Evolutionary conservation across 2,888 invertebrate species (phyloP), one percentile per base, ranked within the genome.

Genomic region (Athalia circularis): DNA sequence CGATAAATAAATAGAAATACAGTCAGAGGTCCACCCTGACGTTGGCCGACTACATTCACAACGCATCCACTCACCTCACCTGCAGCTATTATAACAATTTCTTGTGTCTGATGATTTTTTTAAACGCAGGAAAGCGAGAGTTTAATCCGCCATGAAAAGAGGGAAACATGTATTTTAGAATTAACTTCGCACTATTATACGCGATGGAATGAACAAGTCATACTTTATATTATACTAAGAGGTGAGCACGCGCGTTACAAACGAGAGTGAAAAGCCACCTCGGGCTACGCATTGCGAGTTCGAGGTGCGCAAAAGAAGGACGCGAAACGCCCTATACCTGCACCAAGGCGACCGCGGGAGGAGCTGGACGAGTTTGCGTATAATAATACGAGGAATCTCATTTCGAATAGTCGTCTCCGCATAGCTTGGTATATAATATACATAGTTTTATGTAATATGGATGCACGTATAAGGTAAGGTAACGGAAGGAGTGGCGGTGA

Each of bases 371-470:
- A 5, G 47, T 45, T 3, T 72, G 47, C 70, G 59, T 13, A 59
- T 29, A 29, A 29, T 29, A 29, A 29, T 29, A 29, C 29, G 45
- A 45, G 45, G 57, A 72, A 72, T 43, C 68, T 68, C 68, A 72
- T 72, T 59, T 72, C 59, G 47, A 72, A 72, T 50, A 72, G 59
- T 47, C 72, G 15, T 67, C 29, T 29, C 29, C 29, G 29, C 29
- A 29, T 29, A 29, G 29, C 29, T 2, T 29, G 29, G 67, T 67
- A 59, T 59, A 59, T 75, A 76, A 76, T 79, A 48, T 79, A 61
- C 68, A 57, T 29, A 29, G 29, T 29, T 29, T 29, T 29, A 29
- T 59, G 62, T 79, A 77, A 76, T 77, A 68, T 74, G 77, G n/a
- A 45, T 47, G 47, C 57, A 45, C 59, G 59, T 72, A 59, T 47